phyloP scores from a whole-genome alignment of 2,113 vertebrate species.

The Corvus hawaiiensis region DNA sequence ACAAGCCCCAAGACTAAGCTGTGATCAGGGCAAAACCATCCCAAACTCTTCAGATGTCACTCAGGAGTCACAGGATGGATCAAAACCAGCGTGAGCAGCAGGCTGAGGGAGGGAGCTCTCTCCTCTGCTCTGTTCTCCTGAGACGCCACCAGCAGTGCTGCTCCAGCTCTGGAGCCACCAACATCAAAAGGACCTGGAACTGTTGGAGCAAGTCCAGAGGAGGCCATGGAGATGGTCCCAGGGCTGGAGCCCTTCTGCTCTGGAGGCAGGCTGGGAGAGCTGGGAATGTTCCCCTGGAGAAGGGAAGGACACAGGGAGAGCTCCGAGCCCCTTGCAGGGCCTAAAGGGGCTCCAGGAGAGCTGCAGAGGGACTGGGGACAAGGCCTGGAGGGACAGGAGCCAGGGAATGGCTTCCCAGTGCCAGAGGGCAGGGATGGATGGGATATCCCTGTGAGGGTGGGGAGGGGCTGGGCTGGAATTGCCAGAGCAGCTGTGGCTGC shows the following conservation, averaged over 20 bases:
- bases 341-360: neutral
- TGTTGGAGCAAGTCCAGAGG: neutral
- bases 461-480: rapidly evolving
- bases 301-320: neutral
- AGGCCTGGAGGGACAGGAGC: neutral
- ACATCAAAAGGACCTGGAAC: rapidly evolving
- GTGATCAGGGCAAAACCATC: neutral
- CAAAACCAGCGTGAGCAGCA: rapidly evolving
- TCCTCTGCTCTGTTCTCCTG: neutral
- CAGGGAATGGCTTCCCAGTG: neutral
- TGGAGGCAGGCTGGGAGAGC: neutral
- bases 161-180: neutral
- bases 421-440: neutral
- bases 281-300: neutral
- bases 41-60: rapidly evolving
- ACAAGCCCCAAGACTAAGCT: neutral
- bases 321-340: neutral
- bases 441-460: rapidly evolving
- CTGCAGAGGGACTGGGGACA: neutral
- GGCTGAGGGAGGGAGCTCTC: neutral
- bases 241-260: neutral
- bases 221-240: rapidly evolving
- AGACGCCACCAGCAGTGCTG: neutral
- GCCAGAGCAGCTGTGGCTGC: neutral
- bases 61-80: neutral